Percentiles rank a stretch among this genome's conserved stretches.
Evolutionary conservation across 1,140 invertebrate genomes (phyloP).

Genomic region (Chironomus striatipennis): DNA sequence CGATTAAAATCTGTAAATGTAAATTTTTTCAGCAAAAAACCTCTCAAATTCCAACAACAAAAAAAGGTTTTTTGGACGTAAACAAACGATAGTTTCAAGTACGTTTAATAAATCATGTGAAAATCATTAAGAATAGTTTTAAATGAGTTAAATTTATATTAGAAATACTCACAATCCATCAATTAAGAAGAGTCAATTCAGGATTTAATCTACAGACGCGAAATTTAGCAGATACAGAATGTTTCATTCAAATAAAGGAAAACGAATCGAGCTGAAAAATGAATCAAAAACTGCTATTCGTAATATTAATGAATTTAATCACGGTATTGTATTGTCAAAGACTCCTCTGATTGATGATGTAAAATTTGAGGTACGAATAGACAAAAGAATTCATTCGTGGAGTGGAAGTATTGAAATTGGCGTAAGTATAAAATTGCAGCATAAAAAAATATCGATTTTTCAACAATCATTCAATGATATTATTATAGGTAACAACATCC

Average conservation of each 20-base stretch:
- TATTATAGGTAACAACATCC: constrained; percentile 56
- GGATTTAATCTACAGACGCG: too few relatives aligned
- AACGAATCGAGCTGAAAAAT: constrained; percentile 69
- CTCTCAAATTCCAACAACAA: constrained; percentile 26
- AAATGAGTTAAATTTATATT: too few relatives aligned
- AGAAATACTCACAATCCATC: too few relatives aligned
- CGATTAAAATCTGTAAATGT: too few relatives aligned
- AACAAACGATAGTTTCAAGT: too few relatives aligned
- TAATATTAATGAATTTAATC: constrained; percentile 71
- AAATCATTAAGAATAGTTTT: too few relatives aligned
- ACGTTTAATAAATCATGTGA: too few relatives aligned
- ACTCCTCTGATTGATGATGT: constrained; percentile 73
- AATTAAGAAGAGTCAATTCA: too few relatives aligned
- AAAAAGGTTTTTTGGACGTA: constrained; percentile 29
- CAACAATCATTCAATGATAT: background rate
- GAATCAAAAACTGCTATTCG: constrained; percentile 71
- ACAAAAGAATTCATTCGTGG: constrained; percentile 79
- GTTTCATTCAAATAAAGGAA: constrained; percentile 75
- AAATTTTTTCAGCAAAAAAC: background rate
- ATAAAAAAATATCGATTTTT: constrained; percentile 7
- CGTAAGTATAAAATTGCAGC: background rate
- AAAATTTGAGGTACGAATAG: constrained; percentile 81
- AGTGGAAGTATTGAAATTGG: constrained; percentile 82
- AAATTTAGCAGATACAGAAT: too few relatives aligned
- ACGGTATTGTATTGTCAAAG: constrained; percentile 74